Conservation (phyloP, 1,140 invertebrate species). For the Ctenoplectra terminalis region DNA sequence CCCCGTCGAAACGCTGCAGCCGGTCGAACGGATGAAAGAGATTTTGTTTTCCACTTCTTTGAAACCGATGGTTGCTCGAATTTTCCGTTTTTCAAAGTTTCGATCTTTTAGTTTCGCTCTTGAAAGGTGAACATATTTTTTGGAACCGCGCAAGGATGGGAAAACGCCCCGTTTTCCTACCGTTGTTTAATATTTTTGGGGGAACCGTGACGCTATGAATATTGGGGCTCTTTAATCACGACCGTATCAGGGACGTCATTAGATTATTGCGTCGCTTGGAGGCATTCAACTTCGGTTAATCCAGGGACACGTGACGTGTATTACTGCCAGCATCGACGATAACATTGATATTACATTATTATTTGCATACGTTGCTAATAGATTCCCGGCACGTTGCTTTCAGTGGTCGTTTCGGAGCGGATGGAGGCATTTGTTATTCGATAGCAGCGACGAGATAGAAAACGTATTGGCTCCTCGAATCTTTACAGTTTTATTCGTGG, state of each 20-base stretch:
- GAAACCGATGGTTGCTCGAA: too few species aligned
- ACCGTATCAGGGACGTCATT: slow-evolving; percentile 32
- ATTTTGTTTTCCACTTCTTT: slow-evolving; percentile 40
- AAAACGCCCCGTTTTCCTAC: background rate
- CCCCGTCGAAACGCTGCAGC: background rate
- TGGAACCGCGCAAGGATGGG: background rate
- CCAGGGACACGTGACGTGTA: slow-evolving; percentile 37
- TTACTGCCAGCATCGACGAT: slow-evolving; percentile 40
- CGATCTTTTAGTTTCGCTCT: background rate
- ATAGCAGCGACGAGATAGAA: background rate
- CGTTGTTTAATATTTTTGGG: background rate
- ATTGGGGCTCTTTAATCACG: slow-evolving; percentile 35
- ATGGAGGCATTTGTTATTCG: slow-evolving; percentile 9
- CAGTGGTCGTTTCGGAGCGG: background rate
- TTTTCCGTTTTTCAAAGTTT: slow-evolving; percentile 28
- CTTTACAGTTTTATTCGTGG: background rate
- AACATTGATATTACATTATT: slow-evolving; percentile 49
- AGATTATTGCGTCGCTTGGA: slow-evolving; percentile 47
- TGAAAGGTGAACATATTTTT: background rate
- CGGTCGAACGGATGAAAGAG: background rate
- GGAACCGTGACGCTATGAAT: slow-evolving; percentile 1
- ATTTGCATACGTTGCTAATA: slow-evolving; percentile 47
- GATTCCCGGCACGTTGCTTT: slow-evolving; percentile 30
- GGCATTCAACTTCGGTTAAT: slow-evolving; percentile 43
- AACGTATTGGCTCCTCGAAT: background rate